These are phyloP conservation scores for Morelia viridis DNA, from an alignment of 2,797 vertebrate species.

Conservation along the genomic window DNA sequence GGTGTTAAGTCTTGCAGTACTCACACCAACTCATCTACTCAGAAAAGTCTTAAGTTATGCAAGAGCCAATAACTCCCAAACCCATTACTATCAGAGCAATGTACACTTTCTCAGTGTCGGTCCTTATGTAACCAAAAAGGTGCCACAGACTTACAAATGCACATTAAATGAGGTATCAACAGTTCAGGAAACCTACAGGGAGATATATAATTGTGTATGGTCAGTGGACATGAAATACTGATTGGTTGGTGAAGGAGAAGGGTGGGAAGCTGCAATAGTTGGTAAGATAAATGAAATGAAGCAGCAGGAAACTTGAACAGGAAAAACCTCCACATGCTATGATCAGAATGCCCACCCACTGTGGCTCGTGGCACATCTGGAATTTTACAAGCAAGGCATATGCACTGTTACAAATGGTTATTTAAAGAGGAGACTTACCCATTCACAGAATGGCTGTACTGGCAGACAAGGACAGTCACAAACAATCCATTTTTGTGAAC, in stretches of 20 bases:
- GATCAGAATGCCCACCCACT: not conserved
- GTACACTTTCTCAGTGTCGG: not conserved
- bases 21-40: not conserved
- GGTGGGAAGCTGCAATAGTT: not conserved
- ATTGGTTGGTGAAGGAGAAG: too few relatives aligned
- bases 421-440: not conserved
- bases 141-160: not conserved
- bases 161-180: not conserved
- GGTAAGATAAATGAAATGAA: not conserved
- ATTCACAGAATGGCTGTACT: not conserved
- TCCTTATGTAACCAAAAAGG: not conserved
- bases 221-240: not conserved
- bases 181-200: not conserved
- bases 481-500: not conserved
- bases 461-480: not conserved
- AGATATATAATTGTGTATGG: not conserved
- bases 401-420: not conserved
- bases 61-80: not conserved
- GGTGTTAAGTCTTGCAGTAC: not conserved
- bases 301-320: not conserved
- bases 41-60: not conserved
- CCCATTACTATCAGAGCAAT: not conserved
- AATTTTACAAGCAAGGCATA: not conserved
- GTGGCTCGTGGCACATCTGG: not conserved
- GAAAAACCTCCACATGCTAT: not conserved